Base-by-base conservation (phyloP, 2,888 invertebrate species). In the Tipula vernalis region DNA sequence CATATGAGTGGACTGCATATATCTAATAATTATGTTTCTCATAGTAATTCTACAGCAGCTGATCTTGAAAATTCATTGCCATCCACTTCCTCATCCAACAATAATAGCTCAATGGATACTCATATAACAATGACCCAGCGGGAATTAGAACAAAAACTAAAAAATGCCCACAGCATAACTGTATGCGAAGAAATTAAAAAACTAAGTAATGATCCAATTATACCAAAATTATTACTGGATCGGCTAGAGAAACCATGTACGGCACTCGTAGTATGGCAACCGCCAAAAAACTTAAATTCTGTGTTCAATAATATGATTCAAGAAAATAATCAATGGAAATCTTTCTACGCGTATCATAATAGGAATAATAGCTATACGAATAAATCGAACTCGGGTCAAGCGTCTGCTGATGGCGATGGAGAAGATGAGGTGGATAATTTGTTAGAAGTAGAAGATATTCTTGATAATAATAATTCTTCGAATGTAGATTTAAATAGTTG, bases 181-280 rank as follows among this genome's bases (percentile, higher is more conserved):
- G 89, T 96, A 86, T 95, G 96, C 3, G 96, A 96, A 28, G 96
- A 96, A 90, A 91, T 96, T 84, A 94, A 94, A 89, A 94, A 93
- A 89, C 89, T 95, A 85, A 88, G 88, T 87, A 93, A 93, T 88
- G 95, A 95, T 87, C 93, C 94, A 0, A 92, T 95, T 85, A 90
- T 96, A 88, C 96, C 96, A 0, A 92, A 94, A 57, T 92, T 94
- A 13, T 91, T 96, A 71, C 91, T 96, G 87, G 93, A 94, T 89
- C 94, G 93, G 89, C 91, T 94, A 89, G 94, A 95, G 89, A 94
- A 94, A 89, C 96, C 96, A 0, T 95, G 95, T 89, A 96, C 95
- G 91, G 96, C 96, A 3, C 90, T 97, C 88, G 96, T 97, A 1
- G 93, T 96, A 10, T 97, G 96, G 96, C 95, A 95, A 89, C 96